Conservation (phyloP, 1,140 invertebrate genomes). For the Planococcus citri region DNA sequence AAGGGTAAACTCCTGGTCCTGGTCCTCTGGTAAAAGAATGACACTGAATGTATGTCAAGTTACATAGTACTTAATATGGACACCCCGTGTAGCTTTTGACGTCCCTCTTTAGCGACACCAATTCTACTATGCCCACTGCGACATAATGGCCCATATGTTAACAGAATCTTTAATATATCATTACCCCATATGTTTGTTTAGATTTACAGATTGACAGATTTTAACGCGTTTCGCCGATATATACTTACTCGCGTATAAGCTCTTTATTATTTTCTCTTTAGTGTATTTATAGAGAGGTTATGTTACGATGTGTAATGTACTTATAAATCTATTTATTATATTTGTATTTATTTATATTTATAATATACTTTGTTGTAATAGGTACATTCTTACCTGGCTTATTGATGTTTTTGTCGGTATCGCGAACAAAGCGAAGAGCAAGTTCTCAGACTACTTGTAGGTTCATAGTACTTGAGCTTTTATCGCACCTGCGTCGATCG, state of each 20-base stretch:
- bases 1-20: slow-evolving; percentile 2
- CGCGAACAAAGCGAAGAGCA: neutral
- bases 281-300: no score
- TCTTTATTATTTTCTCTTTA: neutral
- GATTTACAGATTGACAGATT: slow-evolving; percentile 19
- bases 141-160: slow-evolving; percentile 20
- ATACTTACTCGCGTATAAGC: no score
- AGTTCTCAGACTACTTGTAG: neutral
- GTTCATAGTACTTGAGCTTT: neutral
- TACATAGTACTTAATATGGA: slow-evolving; percentile 20
- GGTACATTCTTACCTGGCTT: neutral
- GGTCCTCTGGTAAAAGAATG: slow-evolving; percentile 1
- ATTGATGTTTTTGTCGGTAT: neutral
- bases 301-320: neutral
- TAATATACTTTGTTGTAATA: no score
- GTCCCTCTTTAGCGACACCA: slow-evolving; percentile 10
- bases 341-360: no score
- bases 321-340: neutral
- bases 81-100: slow-evolving; percentile 18
- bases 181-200: slow-evolving; percentile 19
- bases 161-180: slow-evolving; percentile 20
- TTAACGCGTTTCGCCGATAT: slow-evolving; percentile 9
- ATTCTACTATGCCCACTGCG: slow-evolving; percentile 18
- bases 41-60: slow-evolving; percentile 19
- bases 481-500: neutral